These are phyloP conservation scores for Bombus fervidus DNA, from an alignment of 1,140 invertebrate genomes.

Conservation along the genomic window DNA sequence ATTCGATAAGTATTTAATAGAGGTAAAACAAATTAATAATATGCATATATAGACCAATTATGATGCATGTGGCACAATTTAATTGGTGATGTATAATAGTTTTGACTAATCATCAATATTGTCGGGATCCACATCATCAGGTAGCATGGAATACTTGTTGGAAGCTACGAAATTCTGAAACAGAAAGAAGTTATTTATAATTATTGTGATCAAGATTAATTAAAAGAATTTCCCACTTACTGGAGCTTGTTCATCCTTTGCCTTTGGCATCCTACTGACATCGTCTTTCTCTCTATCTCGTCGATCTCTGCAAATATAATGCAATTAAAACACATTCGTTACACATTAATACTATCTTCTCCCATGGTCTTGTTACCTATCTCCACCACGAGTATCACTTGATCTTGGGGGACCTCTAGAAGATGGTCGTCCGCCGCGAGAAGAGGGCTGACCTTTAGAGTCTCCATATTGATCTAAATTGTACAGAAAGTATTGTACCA, in stretches of 20 bases:
- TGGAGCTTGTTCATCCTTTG: constrained; percentile 85
- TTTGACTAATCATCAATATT: constrained; percentile 77
- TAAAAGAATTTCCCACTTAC: constrained; percentile 76
- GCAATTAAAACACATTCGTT: constrained; percentile 1
- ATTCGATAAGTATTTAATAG: constrained; percentile 72
- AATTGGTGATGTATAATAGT: constrained; percentile 70
- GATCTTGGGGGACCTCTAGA: constrained; percentile 49
- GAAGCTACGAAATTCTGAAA: constrained; percentile 86
- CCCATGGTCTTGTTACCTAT: constrained; percentile 58
- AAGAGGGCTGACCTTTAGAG: constrained; percentile 62
- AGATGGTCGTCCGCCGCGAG: constrained; percentile 49
- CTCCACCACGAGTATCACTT: constrained; percentile 58
- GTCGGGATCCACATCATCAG: constrained; percentile 79
- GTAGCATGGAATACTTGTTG: constrained; percentile 84
- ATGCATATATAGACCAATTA: constrained; percentile 73
- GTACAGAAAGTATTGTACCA: constrained; percentile 9
- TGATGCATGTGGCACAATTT: constrained; percentile 78
- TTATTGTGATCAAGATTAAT: background rate
- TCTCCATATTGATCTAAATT: constrained; percentile 68
- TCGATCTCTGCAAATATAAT: constrained; percentile 68
- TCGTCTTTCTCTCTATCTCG: constrained; percentile 79
- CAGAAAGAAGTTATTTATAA: constrained; percentile 46
- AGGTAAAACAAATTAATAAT: constrained; percentile 75
- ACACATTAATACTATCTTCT: background rate
- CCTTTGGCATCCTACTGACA: constrained; percentile 83